A percentile compares a stretch with the other conserved stretches of the same genome.
These are phyloP conservation scores for Dipodomys spectabilis DNA, from an alignment of 2,113 vertebrate species.

Conservation along the genomic window DNA sequence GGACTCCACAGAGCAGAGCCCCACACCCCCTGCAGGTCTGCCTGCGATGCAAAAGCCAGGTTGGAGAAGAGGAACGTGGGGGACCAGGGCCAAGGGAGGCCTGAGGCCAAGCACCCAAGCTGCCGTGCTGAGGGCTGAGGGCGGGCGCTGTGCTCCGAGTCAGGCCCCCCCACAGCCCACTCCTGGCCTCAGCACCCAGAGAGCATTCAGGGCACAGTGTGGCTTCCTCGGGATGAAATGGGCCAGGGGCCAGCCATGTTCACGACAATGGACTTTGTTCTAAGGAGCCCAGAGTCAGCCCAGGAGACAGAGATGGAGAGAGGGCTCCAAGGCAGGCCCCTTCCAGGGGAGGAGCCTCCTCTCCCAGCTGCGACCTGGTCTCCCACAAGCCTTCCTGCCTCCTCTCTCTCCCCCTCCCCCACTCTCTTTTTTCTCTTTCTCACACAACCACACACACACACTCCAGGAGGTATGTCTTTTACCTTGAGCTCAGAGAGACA, in stretches of 20 bases:
- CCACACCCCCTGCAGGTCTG: neutral
- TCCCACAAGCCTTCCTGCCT: too few species aligned
- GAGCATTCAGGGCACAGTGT: neutral
- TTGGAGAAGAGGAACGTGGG: neutral
- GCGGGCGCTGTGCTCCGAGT: neutral
- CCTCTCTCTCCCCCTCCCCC: neutral
- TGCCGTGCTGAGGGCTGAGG: neutral
- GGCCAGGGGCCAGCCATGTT: neutral
- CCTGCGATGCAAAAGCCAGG: neutral
- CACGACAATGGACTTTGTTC: neutral
- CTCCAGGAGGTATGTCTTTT: neutral
- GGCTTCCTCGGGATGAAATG: neutral
- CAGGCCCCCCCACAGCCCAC: too few species aligned
- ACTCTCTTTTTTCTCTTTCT: neutral
- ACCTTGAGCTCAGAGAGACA: conserved; percentile 49
- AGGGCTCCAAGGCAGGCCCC: neutral
- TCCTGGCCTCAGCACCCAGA: neutral
- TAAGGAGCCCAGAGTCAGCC: neutral
- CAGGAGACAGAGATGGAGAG: neutral
- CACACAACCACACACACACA: neutral
- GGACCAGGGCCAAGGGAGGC: neutral
- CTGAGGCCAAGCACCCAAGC: neutral
- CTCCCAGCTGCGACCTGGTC: too few species aligned
- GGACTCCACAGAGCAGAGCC: neutral
- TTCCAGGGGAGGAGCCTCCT: neutral